phyloP scores from a whole-genome alignment of 2,797 vertebrate species.

The Natrix natrix region DNA sequence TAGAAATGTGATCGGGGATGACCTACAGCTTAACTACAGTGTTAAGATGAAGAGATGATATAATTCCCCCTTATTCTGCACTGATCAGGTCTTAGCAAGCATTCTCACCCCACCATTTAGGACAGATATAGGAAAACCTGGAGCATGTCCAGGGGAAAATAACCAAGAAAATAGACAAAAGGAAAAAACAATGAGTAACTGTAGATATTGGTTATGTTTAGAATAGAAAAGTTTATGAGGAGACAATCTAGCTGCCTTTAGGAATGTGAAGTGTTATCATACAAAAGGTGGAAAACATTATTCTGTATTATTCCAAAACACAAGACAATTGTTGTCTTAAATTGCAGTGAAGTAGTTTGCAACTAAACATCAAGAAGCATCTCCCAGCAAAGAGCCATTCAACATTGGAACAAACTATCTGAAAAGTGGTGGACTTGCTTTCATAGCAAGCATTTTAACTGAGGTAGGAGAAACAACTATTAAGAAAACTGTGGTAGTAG shows the following conservation, averaged over 20 bases:
- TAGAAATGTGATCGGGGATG: neutral
- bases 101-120: neutral
- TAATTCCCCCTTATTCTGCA: neutral
- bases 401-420: neutral
- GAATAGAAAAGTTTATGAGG: neutral
- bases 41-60: neutral
- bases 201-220: neutral
- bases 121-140: neutral
- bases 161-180: neutral
- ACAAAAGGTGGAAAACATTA: neutral
- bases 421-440: neutral
- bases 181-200: neutral
- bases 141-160: neutral
- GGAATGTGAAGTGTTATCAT: neutral
- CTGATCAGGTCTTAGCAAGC: neutral
- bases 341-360: neutral
- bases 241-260: neutral
- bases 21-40: neutral
- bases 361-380: neutral
- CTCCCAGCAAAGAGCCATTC: neutral
- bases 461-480: neutral
- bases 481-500: neutral
- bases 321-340: neutral
- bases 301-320: neutral
- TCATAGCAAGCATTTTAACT: neutral